Evolutionary conservation across 35 echinoderm and acorn worm genomes (phyloP).

Genomic region (Lytechinus variegatus): DNA sequence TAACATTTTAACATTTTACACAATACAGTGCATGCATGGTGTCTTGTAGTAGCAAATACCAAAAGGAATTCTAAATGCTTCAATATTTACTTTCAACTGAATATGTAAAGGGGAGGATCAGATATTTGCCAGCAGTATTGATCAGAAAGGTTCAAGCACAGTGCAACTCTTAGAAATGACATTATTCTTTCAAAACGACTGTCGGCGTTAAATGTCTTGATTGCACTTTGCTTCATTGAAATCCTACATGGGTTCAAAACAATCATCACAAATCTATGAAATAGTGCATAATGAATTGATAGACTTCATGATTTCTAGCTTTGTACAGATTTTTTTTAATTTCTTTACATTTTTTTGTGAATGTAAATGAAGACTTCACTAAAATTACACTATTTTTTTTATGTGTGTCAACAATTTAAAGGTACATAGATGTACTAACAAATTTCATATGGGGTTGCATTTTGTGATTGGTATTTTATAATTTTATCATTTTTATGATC

Average conservation of each 20-base stretch:
- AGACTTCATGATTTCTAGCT: background rate
- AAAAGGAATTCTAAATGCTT: background rate
- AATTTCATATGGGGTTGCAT: too few species aligned
- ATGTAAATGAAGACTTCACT: too few species aligned
- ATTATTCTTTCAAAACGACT: background rate
- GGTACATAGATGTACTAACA: too few species aligned
- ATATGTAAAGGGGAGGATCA: background rate
- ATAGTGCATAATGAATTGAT: background rate
- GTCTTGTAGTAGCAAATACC: background rate
- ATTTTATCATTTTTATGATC: too few species aligned
- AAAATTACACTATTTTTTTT: too few species aligned
- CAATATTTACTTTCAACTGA: background rate
- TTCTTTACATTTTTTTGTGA: too few species aligned
- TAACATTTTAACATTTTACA: too few species aligned
- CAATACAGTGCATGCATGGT: background rate
- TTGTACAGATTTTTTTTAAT: too few species aligned
- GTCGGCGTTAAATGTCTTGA: background rate
- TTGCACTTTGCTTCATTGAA: background rate
- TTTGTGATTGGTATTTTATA: too few species aligned
- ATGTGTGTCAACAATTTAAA: too few species aligned
- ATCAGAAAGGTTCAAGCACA: background rate
- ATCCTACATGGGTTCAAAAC: background rate
- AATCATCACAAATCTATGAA: background rate
- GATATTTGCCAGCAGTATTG: background rate
- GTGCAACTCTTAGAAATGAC: background rate